phyloP scores from a whole-genome alignment of 37 sponge, comb jelly and placozoan species.

The Bolinopsis microptera region DNA sequence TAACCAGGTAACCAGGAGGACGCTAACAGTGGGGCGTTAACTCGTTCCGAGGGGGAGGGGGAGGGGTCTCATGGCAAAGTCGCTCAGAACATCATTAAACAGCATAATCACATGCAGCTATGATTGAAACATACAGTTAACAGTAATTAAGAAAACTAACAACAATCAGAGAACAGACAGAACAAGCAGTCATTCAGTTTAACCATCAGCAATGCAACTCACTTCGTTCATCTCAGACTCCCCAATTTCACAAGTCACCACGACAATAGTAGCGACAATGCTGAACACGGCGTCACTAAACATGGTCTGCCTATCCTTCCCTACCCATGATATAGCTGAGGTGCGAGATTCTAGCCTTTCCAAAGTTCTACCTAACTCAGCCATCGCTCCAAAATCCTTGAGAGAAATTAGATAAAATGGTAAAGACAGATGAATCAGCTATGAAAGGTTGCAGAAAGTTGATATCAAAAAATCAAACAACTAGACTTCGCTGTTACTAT shows the following conservation, averaged over 20 bases:
- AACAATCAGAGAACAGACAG: background rate
- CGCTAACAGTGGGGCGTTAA: too few relatives aligned
- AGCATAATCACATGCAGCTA: background rate
- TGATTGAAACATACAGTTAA: background rate
- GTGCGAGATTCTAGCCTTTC: background rate
- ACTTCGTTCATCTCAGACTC: background rate
- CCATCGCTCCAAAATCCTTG: background rate
- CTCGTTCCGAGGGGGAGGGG: too few relatives aligned
- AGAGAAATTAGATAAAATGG: too few relatives aligned
- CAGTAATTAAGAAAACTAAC: background rate
- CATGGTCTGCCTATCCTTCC: slow-evolving; percentile 3
- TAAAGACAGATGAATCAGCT: too few relatives aligned
- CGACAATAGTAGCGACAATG: slow-evolving; percentile 41
- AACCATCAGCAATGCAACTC: too few relatives aligned
- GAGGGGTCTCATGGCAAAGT: background rate
- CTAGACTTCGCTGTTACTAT: too few relatives aligned
- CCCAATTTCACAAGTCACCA: slow-evolving; percentile 1
- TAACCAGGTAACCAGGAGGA: too few relatives aligned
- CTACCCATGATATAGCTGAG: slow-evolving; percentile 14
- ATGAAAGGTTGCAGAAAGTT: too few relatives aligned
- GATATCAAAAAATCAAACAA: too few relatives aligned
- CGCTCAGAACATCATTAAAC: background rate
- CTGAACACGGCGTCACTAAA: slow-evolving; percentile 63
- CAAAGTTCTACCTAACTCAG: background rate
- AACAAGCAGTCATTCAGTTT: too few relatives aligned